Conservation (phyloP, 2,797 vertebrate species). For the Pteropus rufus region DNA sequence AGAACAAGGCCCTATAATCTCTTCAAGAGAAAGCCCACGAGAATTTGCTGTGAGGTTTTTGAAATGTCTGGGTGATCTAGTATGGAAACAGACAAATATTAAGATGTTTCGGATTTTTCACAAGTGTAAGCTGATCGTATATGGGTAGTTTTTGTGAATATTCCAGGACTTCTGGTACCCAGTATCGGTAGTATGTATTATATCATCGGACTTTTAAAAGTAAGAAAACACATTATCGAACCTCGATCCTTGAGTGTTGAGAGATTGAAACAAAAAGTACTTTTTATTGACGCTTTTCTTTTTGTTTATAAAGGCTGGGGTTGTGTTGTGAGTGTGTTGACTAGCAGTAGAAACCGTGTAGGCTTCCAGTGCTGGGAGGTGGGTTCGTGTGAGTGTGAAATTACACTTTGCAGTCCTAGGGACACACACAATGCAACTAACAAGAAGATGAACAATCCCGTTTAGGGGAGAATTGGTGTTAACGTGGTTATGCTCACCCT, state of each 20-base stretch:
- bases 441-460: slow-evolving; percentile 43
- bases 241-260: not conserved
- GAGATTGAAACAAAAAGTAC: slow-evolving; percentile 53
- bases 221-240: not conserved
- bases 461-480: slow-evolving; percentile 43
- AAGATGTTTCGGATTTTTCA: not conserved
- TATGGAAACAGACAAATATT: not conserved
- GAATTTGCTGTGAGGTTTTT: slow-evolving; percentile 10
- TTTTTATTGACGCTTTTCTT: slow-evolving; percentile 17
- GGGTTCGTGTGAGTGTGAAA: slow-evolving; percentile 30
- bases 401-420: slow-evolving; percentile 51
- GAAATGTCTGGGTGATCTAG: not conserved
- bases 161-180: not conserved
- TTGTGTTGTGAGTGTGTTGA: slow-evolving; percentile 1
- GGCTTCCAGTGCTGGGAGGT: not conserved
- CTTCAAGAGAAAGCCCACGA: not conserved
- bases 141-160: not conserved
- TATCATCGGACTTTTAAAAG: slow-evolving; percentile 15
- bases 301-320: slow-evolving; percentile 47
- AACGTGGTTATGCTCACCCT: not conserved
- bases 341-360: not conserved
- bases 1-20: slow-evolving; percentile 18
- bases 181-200: not conserved
- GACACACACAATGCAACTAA: not conserved
- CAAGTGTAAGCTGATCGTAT: not conserved